These are phyloP conservation scores for Vanessa tameamea DNA, from an alignment of 1,140 invertebrate species.

Conservation along the genomic window DNA sequence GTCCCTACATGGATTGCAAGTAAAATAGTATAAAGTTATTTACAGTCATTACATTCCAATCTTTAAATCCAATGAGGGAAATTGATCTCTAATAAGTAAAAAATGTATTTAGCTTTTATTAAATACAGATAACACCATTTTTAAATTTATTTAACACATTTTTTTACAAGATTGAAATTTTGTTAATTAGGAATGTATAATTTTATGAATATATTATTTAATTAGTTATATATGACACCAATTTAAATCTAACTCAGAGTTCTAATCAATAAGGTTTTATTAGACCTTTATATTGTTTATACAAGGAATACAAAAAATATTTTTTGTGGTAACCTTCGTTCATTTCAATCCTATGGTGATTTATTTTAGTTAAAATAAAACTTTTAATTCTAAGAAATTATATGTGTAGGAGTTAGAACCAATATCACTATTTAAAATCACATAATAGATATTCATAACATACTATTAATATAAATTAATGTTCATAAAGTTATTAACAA, in stretches of 20 bases:
- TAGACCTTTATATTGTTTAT: background rate
- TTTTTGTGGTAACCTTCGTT: constrained; percentile 4
- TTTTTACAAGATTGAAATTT: constrained; percentile 10
- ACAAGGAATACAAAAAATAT: constrained; percentile 5
- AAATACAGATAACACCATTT: no score
- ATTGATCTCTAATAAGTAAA: background rate
- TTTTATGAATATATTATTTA: constrained; percentile 13
- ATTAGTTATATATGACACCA: constrained; percentile 6
- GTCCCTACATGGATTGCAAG: constrained; percentile 13
- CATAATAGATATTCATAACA: constrained; percentile 30
- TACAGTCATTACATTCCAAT: background rate
- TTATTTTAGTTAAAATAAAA: constrained; percentile 12
- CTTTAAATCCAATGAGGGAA: background rate
- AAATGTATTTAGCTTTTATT: background rate
- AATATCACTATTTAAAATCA: constrained; percentile 35
- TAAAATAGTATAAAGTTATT: background rate
- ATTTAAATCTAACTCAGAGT: constrained; percentile 4
- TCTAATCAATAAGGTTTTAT: background rate
- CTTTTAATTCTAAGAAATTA: constrained; percentile 21
- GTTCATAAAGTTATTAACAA: constrained; percentile 22
- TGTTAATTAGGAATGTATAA: constrained; percentile 23
- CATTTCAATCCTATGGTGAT: constrained; percentile 1
- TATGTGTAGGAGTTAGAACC: constrained; percentile 21
- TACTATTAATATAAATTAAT: constrained; percentile 32
- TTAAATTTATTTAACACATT: background rate